Evolutionary conservation across 2,888 invertebrate species (phyloP).

Genomic region (Geotrupes spiniger): DNA sequence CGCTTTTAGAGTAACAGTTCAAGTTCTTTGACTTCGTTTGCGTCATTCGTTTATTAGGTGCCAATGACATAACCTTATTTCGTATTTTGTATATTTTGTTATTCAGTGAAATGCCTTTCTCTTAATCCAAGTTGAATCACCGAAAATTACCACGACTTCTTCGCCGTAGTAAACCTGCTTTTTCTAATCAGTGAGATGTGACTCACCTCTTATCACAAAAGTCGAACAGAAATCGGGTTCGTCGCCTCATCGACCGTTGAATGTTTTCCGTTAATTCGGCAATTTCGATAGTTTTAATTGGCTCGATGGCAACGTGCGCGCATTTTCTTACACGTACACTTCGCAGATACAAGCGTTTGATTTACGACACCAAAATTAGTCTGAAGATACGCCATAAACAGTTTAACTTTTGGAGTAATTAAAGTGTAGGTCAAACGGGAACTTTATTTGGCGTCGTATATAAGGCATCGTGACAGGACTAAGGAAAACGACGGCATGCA

Average conservation of each 20-base stretch:
- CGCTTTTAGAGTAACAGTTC: slow-evolving; percentile 27
- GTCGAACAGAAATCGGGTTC: too few relatives aligned
- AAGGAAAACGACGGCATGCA: too few relatives aligned
- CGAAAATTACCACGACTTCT: too few relatives aligned
- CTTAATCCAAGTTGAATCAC: slow-evolving; percentile 13
- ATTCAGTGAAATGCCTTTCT: slow-evolving; percentile 35
- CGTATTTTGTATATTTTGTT: slow-evolving; percentile 3
- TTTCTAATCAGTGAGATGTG: background rate
- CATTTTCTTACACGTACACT: too few relatives aligned
- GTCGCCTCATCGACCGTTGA: slow-evolving; percentile 23
- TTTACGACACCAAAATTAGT: background rate
- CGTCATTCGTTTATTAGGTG: slow-evolving; percentile 31
- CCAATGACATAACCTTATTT: slow-evolving; percentile 35
- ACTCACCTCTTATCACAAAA: too few relatives aligned
- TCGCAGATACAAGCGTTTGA: too few relatives aligned
- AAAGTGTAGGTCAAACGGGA: slow-evolving; percentile 18
- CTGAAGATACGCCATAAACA: slow-evolving; percentile 6
- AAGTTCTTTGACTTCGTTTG: slow-evolving; percentile 32
- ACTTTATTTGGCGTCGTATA: background rate
- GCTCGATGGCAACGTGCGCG: too few relatives aligned
- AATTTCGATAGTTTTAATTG: too few relatives aligned
- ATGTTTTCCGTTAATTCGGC: too few relatives aligned
- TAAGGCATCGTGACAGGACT: too few relatives aligned
- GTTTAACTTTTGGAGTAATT: slow-evolving; percentile 4
- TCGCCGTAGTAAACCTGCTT: too few relatives aligned